Base-by-base conservation (phyloP, 2,797 vertebrate genomes). In the Sebastes melanostomus region DNA sequence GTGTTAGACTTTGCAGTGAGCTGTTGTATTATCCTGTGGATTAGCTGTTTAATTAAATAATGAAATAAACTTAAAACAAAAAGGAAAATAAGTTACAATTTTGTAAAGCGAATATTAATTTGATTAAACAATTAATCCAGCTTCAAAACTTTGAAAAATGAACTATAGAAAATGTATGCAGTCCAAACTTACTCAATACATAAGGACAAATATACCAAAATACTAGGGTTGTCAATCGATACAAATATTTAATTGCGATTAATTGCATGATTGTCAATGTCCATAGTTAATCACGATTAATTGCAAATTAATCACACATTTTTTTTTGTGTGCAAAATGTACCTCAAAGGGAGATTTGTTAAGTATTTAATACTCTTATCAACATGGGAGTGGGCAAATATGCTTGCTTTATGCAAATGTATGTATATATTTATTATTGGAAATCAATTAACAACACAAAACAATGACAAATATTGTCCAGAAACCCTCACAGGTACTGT, bases 1-100 rank as follows among this genome's bases (percentile, higher is more conserved):
- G 54, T 77, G 61, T 38, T 52, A 55, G 42, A 42, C 34, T 75
- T 78, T 70, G 50, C 46, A 74, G 52, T 73, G 55, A 71, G 65
- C 58, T 60, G 77, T 78, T 83, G 54, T 75, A 32, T 78, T 81
- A 72, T 56, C 67, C 62, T 54, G 52, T 60, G 50, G 56, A 66
- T 85, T 60, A 71, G 24, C 78, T 52, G 34, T 60, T 70, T 46
- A 42, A 70, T 70, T 11, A 63, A 66, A 75, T 10, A 71, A 61
- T 68, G 4, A 54, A 62, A 70, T 66, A 0, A 80, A 60, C 32
- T 46, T 60, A 11, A 4, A 14, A 42, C 18, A 24, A 22, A 24
- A 61, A 4, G n/a, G 8, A 38, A 78, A 79, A 25, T 55, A 42
- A 25, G 25, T 29, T 38, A 8, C 6, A 60, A 34, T 8, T 34